Conservation (phyloP, 2,113 vertebrate genomes). For the Xiphophorus couchianus region DNA sequence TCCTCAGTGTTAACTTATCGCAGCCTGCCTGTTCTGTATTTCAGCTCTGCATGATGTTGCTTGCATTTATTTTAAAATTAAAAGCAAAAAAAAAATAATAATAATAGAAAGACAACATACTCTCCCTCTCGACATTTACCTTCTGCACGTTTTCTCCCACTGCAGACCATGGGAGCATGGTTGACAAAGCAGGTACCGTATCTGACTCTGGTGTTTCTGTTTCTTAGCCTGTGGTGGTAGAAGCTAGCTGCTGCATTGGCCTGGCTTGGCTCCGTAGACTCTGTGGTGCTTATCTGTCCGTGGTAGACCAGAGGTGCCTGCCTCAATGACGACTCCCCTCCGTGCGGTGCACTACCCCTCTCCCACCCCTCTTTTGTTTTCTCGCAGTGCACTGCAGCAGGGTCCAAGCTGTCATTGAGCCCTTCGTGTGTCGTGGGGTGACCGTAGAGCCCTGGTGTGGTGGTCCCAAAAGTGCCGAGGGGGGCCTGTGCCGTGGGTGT, state of each 20-base stretch:
- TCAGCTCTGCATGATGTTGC: conserved; percentile 77
- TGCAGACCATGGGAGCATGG: conserved; percentile 86
- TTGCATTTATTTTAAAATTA: conserved; percentile 59
- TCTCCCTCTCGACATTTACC: conserved; percentile 73
- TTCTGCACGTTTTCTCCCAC: conserved; percentile 83
- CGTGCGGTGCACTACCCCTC: conserved; percentile 52
- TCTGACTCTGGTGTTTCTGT: conserved; percentile 79
- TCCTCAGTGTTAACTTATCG: conserved; percentile 60
- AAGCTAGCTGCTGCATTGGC: conserved; percentile 76
- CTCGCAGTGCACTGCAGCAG: conserved; percentile 52
- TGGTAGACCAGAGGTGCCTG: conserved; percentile 68
- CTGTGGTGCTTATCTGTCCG: conserved; percentile 77
- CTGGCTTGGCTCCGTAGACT: conserved; percentile 79
- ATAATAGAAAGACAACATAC: conserved; percentile 9
- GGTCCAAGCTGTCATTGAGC: conserved; percentile 72
- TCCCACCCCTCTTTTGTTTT: background rate
- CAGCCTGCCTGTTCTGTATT: conserved; percentile 73
- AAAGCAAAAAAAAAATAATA: conserved; percentile 5
- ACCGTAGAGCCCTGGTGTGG: conserved; percentile 69
- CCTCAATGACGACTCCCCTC: conserved; percentile 73
- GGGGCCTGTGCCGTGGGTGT: conserved; percentile 70
- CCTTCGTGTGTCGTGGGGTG: conserved; percentile 66
- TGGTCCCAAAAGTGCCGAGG: conserved; percentile 57
- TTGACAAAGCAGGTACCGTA: conserved; percentile 86
- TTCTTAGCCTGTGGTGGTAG: conserved; percentile 79